These are phyloP conservation scores for Mimas tiliae DNA, from an alignment of 2,888 invertebrate species.

Conservation along the genomic window DNA sequence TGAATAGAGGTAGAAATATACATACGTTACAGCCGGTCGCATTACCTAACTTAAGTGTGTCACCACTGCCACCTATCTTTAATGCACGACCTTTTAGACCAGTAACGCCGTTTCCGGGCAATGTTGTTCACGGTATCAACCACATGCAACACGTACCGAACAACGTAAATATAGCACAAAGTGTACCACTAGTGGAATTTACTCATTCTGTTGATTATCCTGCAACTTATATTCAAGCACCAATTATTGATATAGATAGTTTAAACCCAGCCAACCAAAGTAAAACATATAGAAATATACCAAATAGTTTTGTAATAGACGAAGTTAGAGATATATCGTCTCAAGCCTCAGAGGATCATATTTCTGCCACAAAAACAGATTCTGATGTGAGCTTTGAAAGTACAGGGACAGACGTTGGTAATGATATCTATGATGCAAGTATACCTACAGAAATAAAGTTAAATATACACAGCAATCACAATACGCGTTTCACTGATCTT, in stretches of 20 bases:
- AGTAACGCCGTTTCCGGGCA: constrained; percentile 52
- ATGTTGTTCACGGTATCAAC: constrained; percentile 62
- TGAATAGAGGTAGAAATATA: constrained; percentile 76
- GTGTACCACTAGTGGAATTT: constrained; percentile 88
- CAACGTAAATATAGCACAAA: constrained; percentile 85
- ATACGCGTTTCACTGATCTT: constrained; percentile 68
- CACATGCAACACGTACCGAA: constrained; percentile 58
- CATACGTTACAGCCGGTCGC: constrained; percentile 85
- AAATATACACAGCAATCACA: constrained; percentile 61
- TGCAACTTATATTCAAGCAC: constrained; percentile 88
- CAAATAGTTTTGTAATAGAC: constrained; percentile 67
- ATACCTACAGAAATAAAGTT: constrained; percentile 59
- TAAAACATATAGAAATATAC: constrained; percentile 72
- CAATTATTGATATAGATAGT: constrained; percentile 86
- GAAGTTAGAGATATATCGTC: constrained; percentile 80
- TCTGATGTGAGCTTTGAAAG: constrained; percentile 75
- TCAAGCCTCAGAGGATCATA: constrained; percentile 78
- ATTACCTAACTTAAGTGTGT: constrained; percentile 86
- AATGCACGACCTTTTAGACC: constrained; percentile 85
- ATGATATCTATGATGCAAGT: constrained; percentile 65
- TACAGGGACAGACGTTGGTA: constrained; percentile 66
- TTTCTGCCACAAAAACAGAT: constrained; percentile 71
- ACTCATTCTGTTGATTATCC: constrained; percentile 90
- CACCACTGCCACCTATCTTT: constrained; percentile 86
- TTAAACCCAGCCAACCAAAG: constrained; percentile 61